These are phyloP conservation scores for Ptilorrhoa leucosticta DNA, from an alignment of 2,113 vertebrate species.

Conservation along the genomic window DNA sequence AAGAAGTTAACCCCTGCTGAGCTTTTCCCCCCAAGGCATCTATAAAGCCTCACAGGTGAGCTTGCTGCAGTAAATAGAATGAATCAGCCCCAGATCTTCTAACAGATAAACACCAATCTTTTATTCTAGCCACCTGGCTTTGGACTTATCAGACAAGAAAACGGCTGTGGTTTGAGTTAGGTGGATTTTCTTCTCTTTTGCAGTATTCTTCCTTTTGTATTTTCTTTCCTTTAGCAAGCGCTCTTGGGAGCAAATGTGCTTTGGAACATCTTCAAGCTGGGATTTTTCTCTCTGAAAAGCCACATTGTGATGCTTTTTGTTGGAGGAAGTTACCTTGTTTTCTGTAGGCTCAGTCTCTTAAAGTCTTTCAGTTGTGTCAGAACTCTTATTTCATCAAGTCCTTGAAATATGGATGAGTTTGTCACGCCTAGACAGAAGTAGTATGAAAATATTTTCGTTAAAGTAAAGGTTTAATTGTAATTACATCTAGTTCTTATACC, in stretches of 20 bases:
- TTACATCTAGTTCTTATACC: not conserved
- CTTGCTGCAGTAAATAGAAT: slow-evolving; percentile 72
- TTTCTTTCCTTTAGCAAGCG: not conserved
- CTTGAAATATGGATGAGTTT: not conserved
- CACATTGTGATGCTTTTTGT: not conserved
- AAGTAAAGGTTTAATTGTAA: not conserved
- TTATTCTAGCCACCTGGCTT: slow-evolving; percentile 69
- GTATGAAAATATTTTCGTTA: not conserved
- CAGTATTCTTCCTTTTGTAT: slow-evolving; percentile 25
- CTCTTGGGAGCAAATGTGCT: not conserved
- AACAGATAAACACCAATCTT: slow-evolving; percentile 74
- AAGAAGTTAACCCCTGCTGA: slow-evolving; percentile 75
- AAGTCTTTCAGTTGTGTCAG: not conserved
- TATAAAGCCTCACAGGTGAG: slow-evolving; percentile 78
- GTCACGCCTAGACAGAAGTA: not conserved
- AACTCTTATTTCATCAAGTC: not conserved
- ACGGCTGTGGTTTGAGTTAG: slow-evolving; percentile 3
- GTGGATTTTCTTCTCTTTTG: slow-evolving; percentile 20
- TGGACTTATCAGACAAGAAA: slow-evolving; percentile 39
- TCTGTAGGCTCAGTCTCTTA: not conserved
- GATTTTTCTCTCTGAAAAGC: not conserved
- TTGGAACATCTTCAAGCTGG: not conserved
- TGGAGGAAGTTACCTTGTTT: not conserved
- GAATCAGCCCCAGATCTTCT: slow-evolving; percentile 73
- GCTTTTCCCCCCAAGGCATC: slow-evolving; percentile 71